Evolutionary conservation across 2,113 vertebrate genomes (phyloP).

Genomic region (Tursiops truncatus): DNA sequence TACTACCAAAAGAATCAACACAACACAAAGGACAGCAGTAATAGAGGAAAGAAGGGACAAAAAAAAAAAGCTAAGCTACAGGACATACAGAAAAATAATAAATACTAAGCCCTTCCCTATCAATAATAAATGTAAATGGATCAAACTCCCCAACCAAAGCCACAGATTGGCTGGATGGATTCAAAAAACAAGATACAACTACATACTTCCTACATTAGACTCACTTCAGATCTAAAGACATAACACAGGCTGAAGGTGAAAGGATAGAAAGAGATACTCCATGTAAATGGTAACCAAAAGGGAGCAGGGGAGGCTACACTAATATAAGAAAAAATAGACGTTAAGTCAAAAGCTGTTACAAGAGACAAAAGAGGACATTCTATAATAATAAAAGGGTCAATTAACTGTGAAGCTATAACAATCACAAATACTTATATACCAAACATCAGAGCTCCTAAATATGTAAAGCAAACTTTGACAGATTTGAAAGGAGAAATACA

Average conservation of each 20-base stretch:
- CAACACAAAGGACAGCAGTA: neutral
- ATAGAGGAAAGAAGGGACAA: neutral
- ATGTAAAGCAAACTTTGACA: neutral
- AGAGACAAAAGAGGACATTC: neutral
- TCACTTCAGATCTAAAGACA: neutral
- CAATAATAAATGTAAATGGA: neutral
- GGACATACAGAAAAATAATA: neutral
- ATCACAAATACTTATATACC: neutral
- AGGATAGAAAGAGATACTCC: neutral
- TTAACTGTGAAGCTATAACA: neutral
- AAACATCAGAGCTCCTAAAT: neutral
- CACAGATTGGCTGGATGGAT: neutral
- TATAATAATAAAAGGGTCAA: neutral
- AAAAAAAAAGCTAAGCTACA: neutral
- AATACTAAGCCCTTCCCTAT: neutral
- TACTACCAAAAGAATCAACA: neutral
- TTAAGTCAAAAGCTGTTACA: neutral
- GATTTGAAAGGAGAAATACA: neutral
- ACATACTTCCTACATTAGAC: neutral
- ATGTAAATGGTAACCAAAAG: neutral
- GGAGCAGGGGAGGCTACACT: neutral
- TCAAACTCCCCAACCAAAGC: neutral
- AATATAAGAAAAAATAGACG: neutral
- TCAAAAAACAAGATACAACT: neutral
- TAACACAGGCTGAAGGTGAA: neutral